phyloP scores from a whole-genome alignment of 2,113 vertebrate genomes.

The Todiramphus chloris region DNA sequence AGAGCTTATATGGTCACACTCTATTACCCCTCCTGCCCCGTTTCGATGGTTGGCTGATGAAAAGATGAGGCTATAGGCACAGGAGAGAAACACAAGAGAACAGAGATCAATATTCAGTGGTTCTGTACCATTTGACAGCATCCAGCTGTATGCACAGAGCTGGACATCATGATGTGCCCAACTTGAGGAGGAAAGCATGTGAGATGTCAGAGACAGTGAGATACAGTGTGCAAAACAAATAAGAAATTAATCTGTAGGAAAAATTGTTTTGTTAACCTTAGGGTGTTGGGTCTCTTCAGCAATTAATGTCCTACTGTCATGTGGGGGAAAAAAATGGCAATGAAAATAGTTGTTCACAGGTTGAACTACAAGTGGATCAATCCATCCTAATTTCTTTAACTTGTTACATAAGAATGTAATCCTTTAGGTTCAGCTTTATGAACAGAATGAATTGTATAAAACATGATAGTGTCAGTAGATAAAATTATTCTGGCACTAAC shows the following conservation, averaged over 20 bases:
- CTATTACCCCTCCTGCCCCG: neutral
- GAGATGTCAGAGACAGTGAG: neutral
- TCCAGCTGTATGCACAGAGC: neutral
- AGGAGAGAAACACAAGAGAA: neutral
- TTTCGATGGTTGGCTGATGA: neutral
- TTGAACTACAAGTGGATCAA: neutral
- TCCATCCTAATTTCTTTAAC: neutral
- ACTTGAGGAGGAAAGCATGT: neutral
- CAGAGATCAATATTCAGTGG: neutral
- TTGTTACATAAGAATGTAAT: neutral
- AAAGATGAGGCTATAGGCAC: neutral
- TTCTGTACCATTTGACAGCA: neutral
- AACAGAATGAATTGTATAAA: neutral
- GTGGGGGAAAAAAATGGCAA: neutral
- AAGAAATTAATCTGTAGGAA: neutral
- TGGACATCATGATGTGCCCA: neutral
- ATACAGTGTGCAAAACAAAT: neutral
- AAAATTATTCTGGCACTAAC: neutral
- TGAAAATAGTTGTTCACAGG: neutral
- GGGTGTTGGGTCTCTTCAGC: neutral
- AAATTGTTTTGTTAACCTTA: neutral
- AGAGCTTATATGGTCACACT: neutral
- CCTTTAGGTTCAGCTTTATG: neutral
- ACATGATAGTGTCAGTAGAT: neutral
- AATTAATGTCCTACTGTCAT: neutral